Percentiles rank a stretch among this genome's conserved stretches.
Evolutionary conservation across 2,888 invertebrate species (phyloP).

Genomic region (Chrysolina oricalcia): DNA sequence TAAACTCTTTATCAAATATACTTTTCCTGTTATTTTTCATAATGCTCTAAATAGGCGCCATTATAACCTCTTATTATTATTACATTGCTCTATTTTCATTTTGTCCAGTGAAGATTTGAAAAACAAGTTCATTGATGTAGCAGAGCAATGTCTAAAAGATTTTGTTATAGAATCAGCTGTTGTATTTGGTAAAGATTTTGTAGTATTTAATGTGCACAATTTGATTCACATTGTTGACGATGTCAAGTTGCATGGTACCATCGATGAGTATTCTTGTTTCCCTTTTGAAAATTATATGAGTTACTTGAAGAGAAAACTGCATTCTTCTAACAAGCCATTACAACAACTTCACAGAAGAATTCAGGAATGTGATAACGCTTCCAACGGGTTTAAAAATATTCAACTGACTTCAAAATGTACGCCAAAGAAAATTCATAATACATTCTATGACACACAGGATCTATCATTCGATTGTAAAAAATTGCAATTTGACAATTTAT

Average conservation of each 20-base stretch:
- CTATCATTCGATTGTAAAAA: constrained; percentile 15
- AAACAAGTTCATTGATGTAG: too few species aligned
- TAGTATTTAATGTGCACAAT: too few species aligned
- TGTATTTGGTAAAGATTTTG: too few species aligned
- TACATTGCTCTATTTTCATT: constrained; percentile 27
- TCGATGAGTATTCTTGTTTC: constrained; percentile 26
- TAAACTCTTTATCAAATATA: too few species aligned
- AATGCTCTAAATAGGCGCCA: not conserved
- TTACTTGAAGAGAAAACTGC: constrained; percentile 11
- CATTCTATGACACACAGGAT: constrained; percentile 18
- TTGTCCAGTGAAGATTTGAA: not conserved
- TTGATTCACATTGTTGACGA: constrained; percentile 13
- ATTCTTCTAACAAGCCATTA: constrained; percentile 22
- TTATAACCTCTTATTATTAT: constrained; percentile 15
- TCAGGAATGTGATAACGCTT: not conserved
- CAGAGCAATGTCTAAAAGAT: too few species aligned
- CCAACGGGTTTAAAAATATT: not conserved
- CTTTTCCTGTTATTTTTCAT: too few species aligned
- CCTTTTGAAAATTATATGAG: constrained; percentile 33
- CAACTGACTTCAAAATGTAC: not conserved
- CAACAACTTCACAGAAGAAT: constrained; percentile 13
- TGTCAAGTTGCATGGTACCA: constrained; percentile 19
- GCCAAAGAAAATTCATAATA: constrained; percentile 10
- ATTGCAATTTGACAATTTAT: constrained; percentile 16
- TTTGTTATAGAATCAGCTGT: too few species aligned